Percentiles rank a stretch among this genome's conserved stretches.
Conservation (phyloP, 2,113 vertebrate genomes). For the Forbesichthys agassizii region DNA sequence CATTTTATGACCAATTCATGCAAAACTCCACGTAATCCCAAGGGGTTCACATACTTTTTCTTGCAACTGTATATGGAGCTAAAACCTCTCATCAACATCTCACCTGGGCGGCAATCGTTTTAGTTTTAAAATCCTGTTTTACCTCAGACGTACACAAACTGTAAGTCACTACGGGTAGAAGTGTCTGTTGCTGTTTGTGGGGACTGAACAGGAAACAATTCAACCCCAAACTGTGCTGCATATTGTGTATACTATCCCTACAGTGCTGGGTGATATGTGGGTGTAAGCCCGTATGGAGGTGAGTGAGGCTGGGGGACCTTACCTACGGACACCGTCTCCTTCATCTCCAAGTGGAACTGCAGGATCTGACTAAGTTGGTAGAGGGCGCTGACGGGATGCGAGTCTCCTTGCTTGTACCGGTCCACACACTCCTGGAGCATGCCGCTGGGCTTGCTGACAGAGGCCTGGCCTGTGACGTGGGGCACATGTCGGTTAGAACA, state of each 20-base stretch:
- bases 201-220: no score
- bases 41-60: no score
- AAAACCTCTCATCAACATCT: no score
- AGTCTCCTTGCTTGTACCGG: constrained; percentile 76
- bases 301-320: not conserved
- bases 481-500: not conserved
- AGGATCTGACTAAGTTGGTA: constrained; percentile 80
- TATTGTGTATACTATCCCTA: not conserved
- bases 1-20: no score
- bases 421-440: constrained; percentile 70
- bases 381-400: constrained; percentile 83
- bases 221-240: no score
- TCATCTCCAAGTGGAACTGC: constrained; percentile 81
- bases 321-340: constrained; percentile 87
- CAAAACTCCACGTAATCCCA: no score
- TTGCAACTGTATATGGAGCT: no score
- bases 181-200: no score
- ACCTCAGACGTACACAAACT: no score
- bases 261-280: not conserved
- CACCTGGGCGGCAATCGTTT: no score
- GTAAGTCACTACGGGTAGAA: no score
- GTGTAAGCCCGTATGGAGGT: not conserved
- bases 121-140: no score
- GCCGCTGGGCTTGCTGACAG: constrained; percentile 41
- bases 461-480: not conserved